Base-by-base conservation (phyloP, 2,797 vertebrate genomes). In the Jordanella pulchra region DNA sequence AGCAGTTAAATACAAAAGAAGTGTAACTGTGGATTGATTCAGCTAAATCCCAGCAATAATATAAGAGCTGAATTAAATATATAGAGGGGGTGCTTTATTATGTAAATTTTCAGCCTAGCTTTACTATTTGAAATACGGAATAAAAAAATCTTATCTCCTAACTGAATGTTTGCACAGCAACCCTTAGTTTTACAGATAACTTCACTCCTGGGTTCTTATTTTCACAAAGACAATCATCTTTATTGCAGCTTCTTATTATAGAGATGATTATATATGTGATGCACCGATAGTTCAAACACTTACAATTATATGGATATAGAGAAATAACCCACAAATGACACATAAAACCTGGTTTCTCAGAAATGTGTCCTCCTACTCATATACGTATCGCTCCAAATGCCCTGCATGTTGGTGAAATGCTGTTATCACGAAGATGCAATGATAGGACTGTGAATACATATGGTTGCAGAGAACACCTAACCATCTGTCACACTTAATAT, bases 391-490 rank as follows among this genome's bases (percentile, higher is more conserved):
- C 25, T 69, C 42, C 1, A 61, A 69, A 55, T 25, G n/a, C 44
- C 27, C 17, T 0, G 7, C 54, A 27, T 61, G 15, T 69, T n/a
- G 4, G 13, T 18, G 55, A 45, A 1, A 47, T n/a, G 3, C 44
- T 42, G 65, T 15, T 58, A n/a, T 47, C 10, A 44, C 64, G 51
- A 39, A 45, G 25, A 50, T 47, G 47, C 4, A 30, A 60, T 64
- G 28, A 76, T 78, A 47, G 42, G 17, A 2, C 56, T 15, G 7
- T 48, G 45, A 18, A 44, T 35, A 67, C 55, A n/a, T 12, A 18
- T 21, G 53, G n/a, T 74, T 71, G 63, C 53, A 35, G 2, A 58
- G 65, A 72, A 63, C 67, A 25, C 11, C 21, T 23, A 35, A 66
- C 28, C 23, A 50, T 39, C 50, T 67, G 35, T 55, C 53, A 61